Evolutionary conservation across 1,140 invertebrate genomes (phyloP).

Genomic region (Aphelinus certus): DNA sequence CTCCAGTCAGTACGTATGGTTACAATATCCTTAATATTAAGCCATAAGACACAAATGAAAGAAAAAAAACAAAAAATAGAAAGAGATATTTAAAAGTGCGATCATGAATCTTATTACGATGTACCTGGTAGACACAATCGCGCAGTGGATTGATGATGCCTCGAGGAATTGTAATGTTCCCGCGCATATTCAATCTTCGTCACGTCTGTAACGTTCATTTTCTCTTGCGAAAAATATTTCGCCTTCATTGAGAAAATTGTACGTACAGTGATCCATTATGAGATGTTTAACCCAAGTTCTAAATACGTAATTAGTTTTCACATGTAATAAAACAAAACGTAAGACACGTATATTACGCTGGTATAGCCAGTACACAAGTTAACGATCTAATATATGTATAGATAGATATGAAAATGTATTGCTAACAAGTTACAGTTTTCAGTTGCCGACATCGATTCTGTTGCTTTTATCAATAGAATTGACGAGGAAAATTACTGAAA

Average conservation of each 20-base stretch:
- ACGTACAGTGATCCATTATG: slow-evolving; percentile 29
- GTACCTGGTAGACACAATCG: slow-evolving; percentile 62
- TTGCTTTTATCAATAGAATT: too few relatives aligned
- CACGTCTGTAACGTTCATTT: slow-evolving; percentile 19
- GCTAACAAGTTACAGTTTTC: too few relatives aligned
- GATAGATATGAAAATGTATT: too few relatives aligned
- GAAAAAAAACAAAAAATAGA: slow-evolving; percentile 11
- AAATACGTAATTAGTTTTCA: slow-evolving; percentile 48
- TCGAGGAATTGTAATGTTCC: slow-evolving; percentile 50
- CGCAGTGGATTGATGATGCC: slow-evolving; percentile 53
- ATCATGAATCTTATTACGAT: slow-evolving; percentile 55
- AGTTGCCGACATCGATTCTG: too few relatives aligned
- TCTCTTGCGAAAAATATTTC: slow-evolving; percentile 24
- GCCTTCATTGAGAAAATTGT: slow-evolving; percentile 16
- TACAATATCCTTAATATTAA: slow-evolving; percentile 18
- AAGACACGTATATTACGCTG: not conserved
- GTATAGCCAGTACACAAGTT: too few relatives aligned
- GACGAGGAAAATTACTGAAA: too few relatives aligned
- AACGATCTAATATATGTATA: too few relatives aligned
- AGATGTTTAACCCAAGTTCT: slow-evolving; percentile 40
- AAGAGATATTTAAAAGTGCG: slow-evolving; percentile 35
- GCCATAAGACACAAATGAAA: slow-evolving; percentile 8
- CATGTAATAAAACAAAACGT: slow-evolving; percentile 18
- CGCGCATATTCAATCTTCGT: slow-evolving; percentile 16
- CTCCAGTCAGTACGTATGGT: not conserved